phyloP scores from a whole-genome alignment of 2,888 invertebrate genomes.

The Meta bourneti region DNA sequence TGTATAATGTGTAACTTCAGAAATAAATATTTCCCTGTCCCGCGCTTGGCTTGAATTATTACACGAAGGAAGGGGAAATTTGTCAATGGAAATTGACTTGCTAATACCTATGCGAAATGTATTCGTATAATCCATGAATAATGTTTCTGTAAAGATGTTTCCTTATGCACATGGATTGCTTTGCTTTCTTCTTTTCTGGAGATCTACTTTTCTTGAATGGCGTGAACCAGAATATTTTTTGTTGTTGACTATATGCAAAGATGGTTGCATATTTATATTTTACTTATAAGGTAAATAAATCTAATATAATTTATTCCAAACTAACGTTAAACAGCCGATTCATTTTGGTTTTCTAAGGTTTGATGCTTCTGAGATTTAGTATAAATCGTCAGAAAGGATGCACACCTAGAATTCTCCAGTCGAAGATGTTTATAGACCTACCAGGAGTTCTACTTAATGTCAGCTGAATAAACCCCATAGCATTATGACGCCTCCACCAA shows the following conservation, averaged over 20 bases:
- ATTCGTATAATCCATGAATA: constrained; percentile 34
- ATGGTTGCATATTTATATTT: not conserved
- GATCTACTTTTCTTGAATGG: not conserved
- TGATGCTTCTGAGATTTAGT: too few species aligned
- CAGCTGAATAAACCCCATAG: too few species aligned
- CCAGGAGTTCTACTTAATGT: too few species aligned
- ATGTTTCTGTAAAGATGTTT: constrained; percentile 3
- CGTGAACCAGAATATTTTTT: not conserved
- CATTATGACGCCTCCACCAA: too few species aligned
- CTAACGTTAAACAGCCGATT: not conserved
- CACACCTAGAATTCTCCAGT: too few species aligned
- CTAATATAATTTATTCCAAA: not conserved
- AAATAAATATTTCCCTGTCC: constrained; percentile 12
- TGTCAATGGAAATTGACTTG: constrained; percentile 24
- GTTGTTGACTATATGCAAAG: not conserved
- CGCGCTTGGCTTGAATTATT: not conserved
- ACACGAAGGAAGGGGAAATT: not conserved
- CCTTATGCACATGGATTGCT: not conserved
- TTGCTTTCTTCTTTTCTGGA: not conserved
- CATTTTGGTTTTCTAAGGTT: too few species aligned
- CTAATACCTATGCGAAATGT: constrained; percentile 31
- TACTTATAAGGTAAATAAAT: not conserved
- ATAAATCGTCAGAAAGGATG: too few species aligned
- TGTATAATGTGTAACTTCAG: constrained; percentile 12
- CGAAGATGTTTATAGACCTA: too few species aligned